Evolutionary conservation across 2,888 invertebrate genomes (phyloP).

Genomic region (Auanema freiburgensis): DNA sequence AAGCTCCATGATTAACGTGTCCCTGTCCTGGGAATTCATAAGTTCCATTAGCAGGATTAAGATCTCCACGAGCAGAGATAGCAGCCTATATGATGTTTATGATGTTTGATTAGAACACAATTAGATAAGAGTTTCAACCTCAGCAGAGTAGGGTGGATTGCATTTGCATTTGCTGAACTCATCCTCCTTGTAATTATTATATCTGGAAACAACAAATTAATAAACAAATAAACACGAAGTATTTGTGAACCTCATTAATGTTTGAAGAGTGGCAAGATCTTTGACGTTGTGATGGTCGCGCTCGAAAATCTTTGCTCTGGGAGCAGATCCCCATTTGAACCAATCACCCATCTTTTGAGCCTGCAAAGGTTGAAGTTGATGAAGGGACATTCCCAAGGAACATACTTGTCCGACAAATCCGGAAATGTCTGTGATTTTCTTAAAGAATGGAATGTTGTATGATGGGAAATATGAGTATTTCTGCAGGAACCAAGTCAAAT

Average conservation of each 20-base stretch:
- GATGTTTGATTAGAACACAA: conserved; percentile 70
- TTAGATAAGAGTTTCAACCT: conserved; percentile 70
- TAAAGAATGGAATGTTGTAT: conserved; percentile 75
- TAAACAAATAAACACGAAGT: not conserved
- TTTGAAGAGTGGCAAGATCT: conserved; percentile 72
- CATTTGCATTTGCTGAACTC: conserved; percentile 75
- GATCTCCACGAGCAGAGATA: conserved; percentile 75
- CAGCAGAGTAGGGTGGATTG: conserved; percentile 75
- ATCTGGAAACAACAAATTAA: conserved; percentile 66
- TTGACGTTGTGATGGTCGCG: conserved; percentile 71
- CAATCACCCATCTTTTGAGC: conserved; percentile 69
- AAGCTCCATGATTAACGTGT: conserved; percentile 75
- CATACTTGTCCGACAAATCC: conserved; percentile 71
- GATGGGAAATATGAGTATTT: conserved; percentile 76
- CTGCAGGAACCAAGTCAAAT: conserved; percentile 58
- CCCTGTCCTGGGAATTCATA: conserved; percentile 74
- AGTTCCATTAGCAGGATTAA: conserved; percentile 75
- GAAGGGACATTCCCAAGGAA: not conserved
- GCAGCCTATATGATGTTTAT: conserved; percentile 69
- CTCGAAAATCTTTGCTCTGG: conserved; percentile 65
- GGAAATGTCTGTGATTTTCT: conserved; percentile 72
- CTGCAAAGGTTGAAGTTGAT: conserved; percentile 14
- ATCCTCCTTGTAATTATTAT: conserved; percentile 76
- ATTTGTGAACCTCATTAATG: conserved; percentile 67
- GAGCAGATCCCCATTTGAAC: conserved; percentile 72